A percentile compares a stretch with the other conserved stretches of the same genome.
These are phyloP conservation scores for Takifugu ocellatus DNA, from an alignment of 2,797 vertebrate species.

Conservation along the genomic window DNA sequence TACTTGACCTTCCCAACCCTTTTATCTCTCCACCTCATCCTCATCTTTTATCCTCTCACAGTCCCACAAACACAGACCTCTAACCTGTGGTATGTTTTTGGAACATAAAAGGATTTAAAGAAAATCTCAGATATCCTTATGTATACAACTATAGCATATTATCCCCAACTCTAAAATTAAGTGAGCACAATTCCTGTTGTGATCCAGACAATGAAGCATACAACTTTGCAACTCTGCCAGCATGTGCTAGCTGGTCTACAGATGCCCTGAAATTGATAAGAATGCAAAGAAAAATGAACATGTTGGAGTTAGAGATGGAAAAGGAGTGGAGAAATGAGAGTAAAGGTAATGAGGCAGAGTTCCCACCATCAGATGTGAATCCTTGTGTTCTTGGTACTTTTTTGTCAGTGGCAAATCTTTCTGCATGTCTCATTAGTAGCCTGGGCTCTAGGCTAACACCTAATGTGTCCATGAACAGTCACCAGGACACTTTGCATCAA, in stretches of 20 bases:
- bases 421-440: conserved; percentile 65
- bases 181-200: conserved; percentile 31
- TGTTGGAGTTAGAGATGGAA: no score
- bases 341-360: conserved; percentile 59
- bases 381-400: conserved; percentile 43
- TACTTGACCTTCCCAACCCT: conserved; percentile 65
- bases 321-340: not conserved
- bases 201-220: conserved; percentile 32
- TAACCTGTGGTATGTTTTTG: no score
- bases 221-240: conserved; percentile 27
- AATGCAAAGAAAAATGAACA: conserved; percentile 5
- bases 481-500: conserved; percentile 43
- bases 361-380: conserved; percentile 54
- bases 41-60: not conserved
- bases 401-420: conserved; percentile 47
- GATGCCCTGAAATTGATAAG: conserved; percentile 48
- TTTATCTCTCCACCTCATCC: conserved; percentile 17
- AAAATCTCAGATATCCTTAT: conserved; percentile 2
- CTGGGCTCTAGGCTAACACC: conserved; percentile 49
- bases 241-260: conserved; percentile 15
- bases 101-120: no score
- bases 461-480: conserved; percentile 43
- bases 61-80: not conserved
- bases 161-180: conserved; percentile 35
- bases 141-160: conserved; percentile 42